Conservation (phyloP, 2,888 invertebrate species). For the Lasioglossum zephyrum region DNA sequence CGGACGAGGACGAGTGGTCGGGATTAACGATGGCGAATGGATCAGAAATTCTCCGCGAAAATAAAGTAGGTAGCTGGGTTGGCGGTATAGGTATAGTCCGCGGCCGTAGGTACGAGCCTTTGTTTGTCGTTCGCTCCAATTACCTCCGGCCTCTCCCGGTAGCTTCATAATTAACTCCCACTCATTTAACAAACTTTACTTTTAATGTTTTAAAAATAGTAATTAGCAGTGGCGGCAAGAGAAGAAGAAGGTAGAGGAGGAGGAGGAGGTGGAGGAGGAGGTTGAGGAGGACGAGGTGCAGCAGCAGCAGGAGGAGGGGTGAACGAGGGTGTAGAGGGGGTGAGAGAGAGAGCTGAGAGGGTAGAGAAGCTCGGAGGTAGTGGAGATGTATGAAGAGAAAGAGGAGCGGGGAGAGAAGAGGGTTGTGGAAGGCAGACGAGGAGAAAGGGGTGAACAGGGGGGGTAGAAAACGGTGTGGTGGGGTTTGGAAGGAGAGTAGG, state of each 20-base stretch:
- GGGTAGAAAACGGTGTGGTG: conserved; percentile 53
- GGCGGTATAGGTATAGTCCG: conserved; percentile 69
- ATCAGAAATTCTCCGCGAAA: conserved; percentile 81
- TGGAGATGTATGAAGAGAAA: conserved; percentile 20
- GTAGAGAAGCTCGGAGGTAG: conserved; percentile 28
- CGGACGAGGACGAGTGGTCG: conserved; percentile 76
- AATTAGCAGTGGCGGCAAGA: conserved; percentile 82
- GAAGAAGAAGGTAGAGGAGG: conserved; percentile 69
- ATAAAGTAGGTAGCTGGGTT: conserved; percentile 75
- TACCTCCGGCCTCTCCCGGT: conserved; percentile 81
- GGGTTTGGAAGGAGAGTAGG: conserved; percentile 62
- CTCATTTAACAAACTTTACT: conserved; percentile 85
- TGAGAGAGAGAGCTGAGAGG: conserved; percentile 33
- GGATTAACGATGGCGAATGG: conserved; percentile 79
- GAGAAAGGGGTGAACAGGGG: conserved; percentile 42
- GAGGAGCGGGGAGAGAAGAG: conserved; percentile 54
- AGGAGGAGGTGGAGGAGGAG: conserved; percentile 45
- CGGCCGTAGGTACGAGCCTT: conserved; percentile 77
- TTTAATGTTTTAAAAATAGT: conserved; percentile 85
- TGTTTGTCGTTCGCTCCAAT: conserved; percentile 85
- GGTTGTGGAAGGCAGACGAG: conserved; percentile 49
- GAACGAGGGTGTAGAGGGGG: conserved; percentile 40
- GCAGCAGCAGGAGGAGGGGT: conserved; percentile 16
- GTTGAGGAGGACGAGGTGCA: conserved; percentile 44
- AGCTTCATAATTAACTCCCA: conserved; percentile 84